Evolutionary conservation across 2,888 invertebrate genomes (phyloP).

Genomic region (Drosophila pseudotalamancana): DNA sequence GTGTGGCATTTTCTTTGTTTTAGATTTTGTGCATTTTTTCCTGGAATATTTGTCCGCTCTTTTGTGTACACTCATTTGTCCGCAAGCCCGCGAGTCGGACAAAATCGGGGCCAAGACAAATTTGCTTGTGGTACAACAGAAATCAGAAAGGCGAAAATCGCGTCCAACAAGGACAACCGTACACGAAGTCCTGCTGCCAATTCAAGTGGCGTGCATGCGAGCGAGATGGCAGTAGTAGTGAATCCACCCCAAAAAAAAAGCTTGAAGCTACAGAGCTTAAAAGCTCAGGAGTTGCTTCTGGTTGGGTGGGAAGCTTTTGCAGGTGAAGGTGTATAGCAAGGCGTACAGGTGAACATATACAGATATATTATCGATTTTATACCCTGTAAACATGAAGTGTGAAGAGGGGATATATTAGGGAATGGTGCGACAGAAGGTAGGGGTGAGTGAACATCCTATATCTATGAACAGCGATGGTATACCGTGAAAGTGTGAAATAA

Average conservation of each 20-base stretch:
- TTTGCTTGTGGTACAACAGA: slow-evolving; percentile 74
- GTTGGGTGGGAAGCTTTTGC: slow-evolving; percentile 7
- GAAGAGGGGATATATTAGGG: background rate
- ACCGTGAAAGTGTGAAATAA: background rate
- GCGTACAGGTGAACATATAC: no score
- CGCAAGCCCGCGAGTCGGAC: slow-evolving; percentile 24
- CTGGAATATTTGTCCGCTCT: slow-evolving; percentile 12
- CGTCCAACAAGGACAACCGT: slow-evolving; percentile 45
- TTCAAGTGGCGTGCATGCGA: background rate
- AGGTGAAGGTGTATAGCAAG: background rate
- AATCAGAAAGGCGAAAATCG: slow-evolving; percentile 24
- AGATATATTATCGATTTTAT: slow-evolving; percentile 16
- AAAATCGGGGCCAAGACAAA: slow-evolving; percentile 73
- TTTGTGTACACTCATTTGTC: slow-evolving; percentile 54
- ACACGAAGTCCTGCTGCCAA: background rate
- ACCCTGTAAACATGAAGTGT: background rate
- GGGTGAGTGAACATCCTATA: no score
- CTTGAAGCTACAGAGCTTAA: no score
- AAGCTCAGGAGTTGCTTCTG: slow-evolving; percentile 39
- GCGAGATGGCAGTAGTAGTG: slow-evolving; percentile 18
- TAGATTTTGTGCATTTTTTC: background rate
- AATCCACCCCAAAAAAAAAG: slow-evolving; percentile 32
- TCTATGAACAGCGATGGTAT: no score
- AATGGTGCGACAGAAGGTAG: background rate
- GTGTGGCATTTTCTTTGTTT: slow-evolving; percentile 4